Conservation (phyloP, 2,797 vertebrate genomes). For the Ptychadena robeensis region DNA sequence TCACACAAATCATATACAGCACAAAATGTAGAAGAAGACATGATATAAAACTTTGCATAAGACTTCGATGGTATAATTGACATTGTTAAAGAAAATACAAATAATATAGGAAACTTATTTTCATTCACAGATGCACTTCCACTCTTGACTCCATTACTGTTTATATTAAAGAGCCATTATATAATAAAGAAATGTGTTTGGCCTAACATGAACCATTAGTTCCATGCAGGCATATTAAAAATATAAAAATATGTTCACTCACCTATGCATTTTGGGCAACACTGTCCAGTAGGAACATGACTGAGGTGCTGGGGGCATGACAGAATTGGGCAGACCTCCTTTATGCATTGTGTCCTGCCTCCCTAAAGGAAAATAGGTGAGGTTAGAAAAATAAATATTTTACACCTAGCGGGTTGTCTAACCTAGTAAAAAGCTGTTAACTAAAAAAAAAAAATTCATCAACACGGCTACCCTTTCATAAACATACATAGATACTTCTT, state of each 20-base stretch:
- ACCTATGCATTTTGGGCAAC: conserved; percentile 94
- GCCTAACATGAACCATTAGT: not conserved
- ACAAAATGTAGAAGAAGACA: too few species aligned
- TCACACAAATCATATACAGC: too few species aligned
- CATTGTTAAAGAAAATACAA: too few species aligned
- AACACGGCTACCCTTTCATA: not conserved
- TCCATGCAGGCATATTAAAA: not conserved
- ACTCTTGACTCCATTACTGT: not conserved
- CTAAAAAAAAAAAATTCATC: not conserved
- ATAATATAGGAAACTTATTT: too few species aligned
- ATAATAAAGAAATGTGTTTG: not conserved
- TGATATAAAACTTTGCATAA: too few species aligned
- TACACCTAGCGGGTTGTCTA: not conserved
- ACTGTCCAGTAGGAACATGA: conserved; percentile 86
- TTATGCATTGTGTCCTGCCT: conserved; percentile 87
- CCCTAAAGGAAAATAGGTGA: conserved; percentile 78
- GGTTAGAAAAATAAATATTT: conserved; percentile 63
- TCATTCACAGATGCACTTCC: too few species aligned
- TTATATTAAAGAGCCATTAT: not conserved
- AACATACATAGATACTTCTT: not conserved
- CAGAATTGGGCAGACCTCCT: conserved; percentile 91
- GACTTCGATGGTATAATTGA: too few species aligned
- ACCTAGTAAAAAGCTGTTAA: conserved; percentile 1
- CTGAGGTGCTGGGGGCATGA: conserved; percentile 94
- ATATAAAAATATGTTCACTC: conserved; percentile 67